Evolutionary conservation across 2,888 invertebrate genomes (phyloP), one percentile per base, ranked within the genome.

Genomic region (Eristalis pertinax): DNA sequence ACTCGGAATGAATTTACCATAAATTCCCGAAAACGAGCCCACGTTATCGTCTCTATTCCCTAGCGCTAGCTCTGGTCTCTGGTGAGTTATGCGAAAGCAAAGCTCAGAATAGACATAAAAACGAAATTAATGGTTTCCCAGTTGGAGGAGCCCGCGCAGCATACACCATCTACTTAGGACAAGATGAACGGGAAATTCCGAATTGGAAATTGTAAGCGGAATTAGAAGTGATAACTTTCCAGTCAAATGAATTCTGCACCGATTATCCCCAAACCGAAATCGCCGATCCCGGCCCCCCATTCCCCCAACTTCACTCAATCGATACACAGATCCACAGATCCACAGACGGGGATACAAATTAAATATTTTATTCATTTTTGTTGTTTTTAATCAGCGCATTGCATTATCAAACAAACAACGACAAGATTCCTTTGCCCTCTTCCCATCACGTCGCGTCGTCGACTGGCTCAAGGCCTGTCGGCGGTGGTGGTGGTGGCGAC

Each of bases 31-130:
- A 50, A 50, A 50, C 50, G 50, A 50, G 60, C 60, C 24, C 24
- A 60, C 60, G 24, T 60, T 60, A 60, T 60, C 60, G 26, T 60
- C 26, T 60, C 26, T 29, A 24, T 60, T 24, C 60, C 26, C 19
- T 50, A 50, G 60, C 60, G 13, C 13, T 60, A 26, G 26, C 24
- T 26, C 60, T 60, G 60, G 60, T 4, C 26, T 60, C 60, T 24
- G 24, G 60, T 60, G 60, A 60, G 26, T 60, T 60, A 60, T 60
- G 26, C 60, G 60, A 60, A 60, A 60, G 26, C 26, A 29, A 29
- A 60, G 60, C 60, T 60, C 60, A 60, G 26, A 26, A 60, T 60
- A 15, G 60, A 60, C 60, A 60, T 29, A 26, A 60, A 60, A 60
- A 26, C 50, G 50, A 50, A 50, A 50, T 50, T 50, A 50, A 50